Evolutionary conservation across 2,113 vertebrate genomes (phyloP).

Genomic region (Chiloscyllium plagiosum): DNA sequence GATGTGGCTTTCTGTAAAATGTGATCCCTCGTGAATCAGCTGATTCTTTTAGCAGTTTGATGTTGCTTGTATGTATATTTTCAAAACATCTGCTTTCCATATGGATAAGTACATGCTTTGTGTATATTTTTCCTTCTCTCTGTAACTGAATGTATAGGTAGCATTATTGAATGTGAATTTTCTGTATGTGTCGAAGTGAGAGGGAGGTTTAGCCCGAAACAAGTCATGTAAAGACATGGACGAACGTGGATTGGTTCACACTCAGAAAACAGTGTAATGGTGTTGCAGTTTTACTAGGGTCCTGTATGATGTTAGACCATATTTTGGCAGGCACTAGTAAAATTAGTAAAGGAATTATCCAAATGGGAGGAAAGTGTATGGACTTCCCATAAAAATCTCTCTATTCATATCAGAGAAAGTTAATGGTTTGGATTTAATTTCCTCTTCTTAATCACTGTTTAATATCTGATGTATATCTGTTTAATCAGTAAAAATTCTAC

Average conservation of each 20-base stretch:
- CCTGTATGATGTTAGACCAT: not conserved
- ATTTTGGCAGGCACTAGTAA: not conserved
- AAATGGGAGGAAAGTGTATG: not conserved
- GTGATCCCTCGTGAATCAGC: conserved; percentile 55
- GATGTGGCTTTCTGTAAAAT: conserved; percentile 51
- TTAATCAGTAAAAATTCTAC: conserved; percentile 79
- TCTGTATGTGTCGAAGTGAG: not conserved
- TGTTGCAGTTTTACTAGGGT: not conserved
- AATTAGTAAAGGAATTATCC: not conserved
- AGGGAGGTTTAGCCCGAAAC: no score
- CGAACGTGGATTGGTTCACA: not conserved
- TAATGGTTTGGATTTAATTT: not conserved
- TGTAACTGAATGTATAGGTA: conserved; percentile 49
- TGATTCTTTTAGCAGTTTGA: conserved; percentile 45
- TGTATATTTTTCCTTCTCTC: conserved; percentile 70
- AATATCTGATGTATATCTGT: not conserved
- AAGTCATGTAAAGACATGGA: not conserved
- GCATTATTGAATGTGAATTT: not conserved
- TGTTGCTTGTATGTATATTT: conserved; percentile 52
- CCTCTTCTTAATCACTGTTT: not conserved
- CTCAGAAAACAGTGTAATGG: not conserved
- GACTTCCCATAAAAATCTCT: not conserved
- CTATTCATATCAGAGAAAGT: not conserved
- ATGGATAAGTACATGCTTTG: conserved; percentile 64
- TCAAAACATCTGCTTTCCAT: conserved; percentile 83